phyloP scores from a whole-genome alignment of 2,797 vertebrate species.

The Paedocypris micromegethes region DNA sequence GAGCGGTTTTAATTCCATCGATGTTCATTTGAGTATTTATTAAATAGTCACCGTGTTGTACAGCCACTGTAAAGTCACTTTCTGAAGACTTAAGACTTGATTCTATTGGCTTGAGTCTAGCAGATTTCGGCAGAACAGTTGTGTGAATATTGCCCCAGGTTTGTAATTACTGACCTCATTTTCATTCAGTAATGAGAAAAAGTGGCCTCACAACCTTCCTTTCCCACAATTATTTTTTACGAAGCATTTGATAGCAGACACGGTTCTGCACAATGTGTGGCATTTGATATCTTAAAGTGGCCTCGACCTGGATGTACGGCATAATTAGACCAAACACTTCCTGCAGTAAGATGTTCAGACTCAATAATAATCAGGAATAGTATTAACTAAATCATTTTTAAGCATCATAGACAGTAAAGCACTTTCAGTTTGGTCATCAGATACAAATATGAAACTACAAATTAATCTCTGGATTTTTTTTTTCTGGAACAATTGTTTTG shows the following conservation, averaged over 20 bases:
- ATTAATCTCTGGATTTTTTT: background rate
- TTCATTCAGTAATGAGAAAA: slow-evolving; percentile 41
- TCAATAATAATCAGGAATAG: background rate
- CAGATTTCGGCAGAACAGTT: slow-evolving; percentile 14
- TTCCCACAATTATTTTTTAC: slow-evolving; percentile 22
- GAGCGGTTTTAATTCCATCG: too few species aligned
- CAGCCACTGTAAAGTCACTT: too few species aligned
- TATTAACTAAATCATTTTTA: background rate
- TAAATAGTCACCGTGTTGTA: too few species aligned
- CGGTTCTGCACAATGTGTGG: slow-evolving; percentile 10
- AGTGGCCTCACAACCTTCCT: slow-evolving; percentile 28
- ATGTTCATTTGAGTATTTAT: background rate
- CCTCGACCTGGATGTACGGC: slow-evolving; percentile 15
- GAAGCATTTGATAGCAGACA: slow-evolving; percentile 30
- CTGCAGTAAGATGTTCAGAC: background rate
- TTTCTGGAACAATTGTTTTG: background rate
- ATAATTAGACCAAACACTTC: slow-evolving; percentile 37
- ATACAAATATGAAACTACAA: background rate
- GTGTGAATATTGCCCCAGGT: slow-evolving; percentile 16
- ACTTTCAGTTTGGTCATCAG: too few species aligned
- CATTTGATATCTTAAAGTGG: slow-evolving; percentile 31
- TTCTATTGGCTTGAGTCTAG: slow-evolving; percentile 1
- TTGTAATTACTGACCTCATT: slow-evolving; percentile 31
- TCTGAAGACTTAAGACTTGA: too few species aligned
- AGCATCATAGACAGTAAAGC: too few species aligned